phyloP scores from a whole-genome alignment of 1,140 invertebrate genomes.

The Aphelinus certus region DNA sequence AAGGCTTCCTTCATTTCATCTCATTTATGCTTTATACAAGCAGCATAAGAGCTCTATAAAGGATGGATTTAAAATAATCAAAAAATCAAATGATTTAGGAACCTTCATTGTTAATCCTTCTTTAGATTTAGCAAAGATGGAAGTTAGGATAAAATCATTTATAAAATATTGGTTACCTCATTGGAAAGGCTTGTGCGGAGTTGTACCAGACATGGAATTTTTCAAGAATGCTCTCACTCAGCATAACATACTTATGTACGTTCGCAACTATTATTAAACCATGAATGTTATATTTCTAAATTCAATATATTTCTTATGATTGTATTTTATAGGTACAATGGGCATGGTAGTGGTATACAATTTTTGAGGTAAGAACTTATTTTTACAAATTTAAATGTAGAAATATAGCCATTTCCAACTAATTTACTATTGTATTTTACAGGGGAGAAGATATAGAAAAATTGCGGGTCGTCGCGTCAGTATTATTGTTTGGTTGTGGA shows the following conservation, averaged over 20 bases:
- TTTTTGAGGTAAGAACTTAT: slow-evolving; percentile 50
- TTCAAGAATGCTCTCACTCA: slow-evolving; percentile 70
- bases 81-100: slow-evolving; percentile 54
- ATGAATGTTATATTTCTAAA: slow-evolving; percentile 13
- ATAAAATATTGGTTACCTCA: slow-evolving; percentile 70
- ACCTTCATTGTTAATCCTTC: slow-evolving; percentile 76
- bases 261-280: slow-evolving; percentile 37
- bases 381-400: slow-evolving; percentile 23
- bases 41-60: slow-evolving; percentile 68
- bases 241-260: slow-evolving; percentile 76
- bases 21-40: slow-evolving; percentile 74
- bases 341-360: slow-evolving; percentile 40
- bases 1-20: slow-evolving; percentile 78
- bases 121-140: slow-evolving; percentile 74
- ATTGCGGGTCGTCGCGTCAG: slow-evolving; percentile 68
- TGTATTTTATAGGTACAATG: slow-evolving; percentile 44
- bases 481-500: slow-evolving; percentile 80
- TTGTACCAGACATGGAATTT: slow-evolving; percentile 67
- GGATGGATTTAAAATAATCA: slow-evolving; percentile 68
- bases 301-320: not conserved
- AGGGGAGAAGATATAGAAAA: slow-evolving; percentile 69
- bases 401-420: slow-evolving; percentile 27
- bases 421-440: too few relatives aligned
- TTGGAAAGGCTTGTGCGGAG: slow-evolving; percentile 74
- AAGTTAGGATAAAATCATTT: slow-evolving; percentile 73